Evolutionary conservation across 2,113 vertebrate genomes (phyloP), one percentile per base, ranked within the genome.

Genomic region (Formicarius rufipectus): DNA sequence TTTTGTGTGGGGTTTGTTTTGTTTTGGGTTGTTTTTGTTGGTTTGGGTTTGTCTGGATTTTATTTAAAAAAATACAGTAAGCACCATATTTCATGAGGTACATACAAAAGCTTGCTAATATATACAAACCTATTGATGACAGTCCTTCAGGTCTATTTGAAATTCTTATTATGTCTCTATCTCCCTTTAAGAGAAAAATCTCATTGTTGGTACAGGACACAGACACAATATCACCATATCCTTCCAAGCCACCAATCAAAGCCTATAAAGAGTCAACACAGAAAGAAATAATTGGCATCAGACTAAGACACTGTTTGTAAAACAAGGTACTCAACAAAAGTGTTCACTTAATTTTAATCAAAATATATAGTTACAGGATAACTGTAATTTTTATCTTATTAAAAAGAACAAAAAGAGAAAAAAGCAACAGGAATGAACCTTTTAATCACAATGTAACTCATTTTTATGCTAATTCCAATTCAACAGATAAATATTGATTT

Each of bases 101-200:
- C 31, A 42, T 62, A 12, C 15, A 52, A 12, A 12, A 89, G 9
- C 30, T 62, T 74, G 19, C 21, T 49, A 63, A 80, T 69, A 16
- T 69, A 68, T 92, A 97, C 98, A 86, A 93, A 99, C 99, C 97
- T 98, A 97, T 97, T 66, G 99, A 98, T 15, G 98, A 79, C 4
- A 98, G 87, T 85, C 99, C 99, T 97, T 99, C 99, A 1, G 99
- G 99, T 75, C 97, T 97, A 96, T 97, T 99, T 30, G 99, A 99
- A 84, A 99, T 98, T 52, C 99, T 98, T 96, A 99, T 99, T 66
- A 99, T 97, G 95, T 99, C 99, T 96, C 99, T 97, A 84, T 99
- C 99, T 93, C 99, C 99, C 91, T 99, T 99, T 84, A 99, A 97
- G 94, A 99, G 97, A 94, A 99, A 99, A 96, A 99, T 99, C 97